phyloP scores from a whole-genome alignment of 2,797 vertebrate genomes.

The Phaenicophaeus curvirostris region DNA sequence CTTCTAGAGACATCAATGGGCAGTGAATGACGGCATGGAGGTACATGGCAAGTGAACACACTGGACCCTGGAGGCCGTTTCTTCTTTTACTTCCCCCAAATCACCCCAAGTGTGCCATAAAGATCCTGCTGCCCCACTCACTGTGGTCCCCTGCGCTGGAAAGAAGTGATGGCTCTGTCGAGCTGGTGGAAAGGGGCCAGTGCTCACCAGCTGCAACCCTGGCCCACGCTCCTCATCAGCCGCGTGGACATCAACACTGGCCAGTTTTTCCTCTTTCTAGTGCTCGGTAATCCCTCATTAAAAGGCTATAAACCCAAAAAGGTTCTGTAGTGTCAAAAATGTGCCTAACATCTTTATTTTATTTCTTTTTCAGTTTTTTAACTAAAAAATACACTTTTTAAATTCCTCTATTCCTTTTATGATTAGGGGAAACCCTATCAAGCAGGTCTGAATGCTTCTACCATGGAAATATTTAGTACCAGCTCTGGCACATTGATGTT shows the following conservation, averaged over 20 bases:
- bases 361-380: background rate
- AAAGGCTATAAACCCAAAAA: background rate
- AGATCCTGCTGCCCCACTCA: background rate
- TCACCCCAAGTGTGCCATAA: accelerated
- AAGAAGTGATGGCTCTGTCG: background rate
- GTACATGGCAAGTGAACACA: accelerated
- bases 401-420: background rate
- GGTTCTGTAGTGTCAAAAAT: background rate
- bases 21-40: background rate
- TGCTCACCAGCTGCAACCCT: background rate
- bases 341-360: background rate
- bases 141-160: accelerated
- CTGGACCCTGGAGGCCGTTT: accelerated
- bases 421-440: background rate
- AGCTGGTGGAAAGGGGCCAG: background rate
- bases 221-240: background rate
- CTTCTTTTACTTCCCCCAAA: background rate
- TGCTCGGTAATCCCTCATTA: background rate
- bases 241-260: accelerated
- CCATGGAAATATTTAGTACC: constrained; percentile 14
- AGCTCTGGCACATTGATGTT: constrained; percentile 58
- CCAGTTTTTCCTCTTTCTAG: background rate
- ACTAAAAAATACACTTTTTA: background rate
- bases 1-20: accelerated
- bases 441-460: background rate